phyloP scores from a whole-genome alignment of 2,888 invertebrate genomes.

The Amaurobius ferox region DNA sequence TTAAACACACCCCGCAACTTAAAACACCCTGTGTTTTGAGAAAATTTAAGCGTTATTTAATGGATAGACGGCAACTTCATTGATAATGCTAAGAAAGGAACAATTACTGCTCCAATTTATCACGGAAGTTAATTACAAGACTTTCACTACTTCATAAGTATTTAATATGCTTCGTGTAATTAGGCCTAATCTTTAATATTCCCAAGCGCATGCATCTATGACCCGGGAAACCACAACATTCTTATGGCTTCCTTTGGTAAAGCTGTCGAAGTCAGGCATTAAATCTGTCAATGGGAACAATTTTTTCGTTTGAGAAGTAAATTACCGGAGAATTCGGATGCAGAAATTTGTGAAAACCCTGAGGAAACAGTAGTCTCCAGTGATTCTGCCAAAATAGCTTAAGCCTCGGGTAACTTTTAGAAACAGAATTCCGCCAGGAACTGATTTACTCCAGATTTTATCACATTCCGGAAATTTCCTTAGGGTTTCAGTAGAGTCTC shows the following conservation, averaged over 20 bases:
- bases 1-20: constrained; percentile 45
- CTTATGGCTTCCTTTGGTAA: constrained; percentile 15
- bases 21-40: neutral
- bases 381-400: neutral
- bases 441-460: neutral
- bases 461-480: neutral
- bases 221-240: constrained; percentile 54
- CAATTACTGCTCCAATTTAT: constrained; percentile 65
- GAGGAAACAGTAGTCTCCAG: neutral
- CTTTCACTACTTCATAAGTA: constrained; percentile 66
- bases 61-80: constrained; percentile 16
- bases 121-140: constrained; percentile 69
- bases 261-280: constrained; percentile 15
- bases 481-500: neutral
- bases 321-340: neutral
- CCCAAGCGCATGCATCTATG: constrained; percentile 27
- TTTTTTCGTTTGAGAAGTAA: constrained; percentile 19
- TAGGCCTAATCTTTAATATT: constrained; percentile 63
- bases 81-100: constrained; percentile 44
- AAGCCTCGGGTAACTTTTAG: neutral
- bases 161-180: constrained; percentile 68
- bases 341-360: neutral
- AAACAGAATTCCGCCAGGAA: neutral
- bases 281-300: constrained; percentile 46
- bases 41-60: constrained; percentile 58